Evolutionary conservation across 2,797 vertebrate species (phyloP).

Genomic region (Pempheris klunzingeri): DNA sequence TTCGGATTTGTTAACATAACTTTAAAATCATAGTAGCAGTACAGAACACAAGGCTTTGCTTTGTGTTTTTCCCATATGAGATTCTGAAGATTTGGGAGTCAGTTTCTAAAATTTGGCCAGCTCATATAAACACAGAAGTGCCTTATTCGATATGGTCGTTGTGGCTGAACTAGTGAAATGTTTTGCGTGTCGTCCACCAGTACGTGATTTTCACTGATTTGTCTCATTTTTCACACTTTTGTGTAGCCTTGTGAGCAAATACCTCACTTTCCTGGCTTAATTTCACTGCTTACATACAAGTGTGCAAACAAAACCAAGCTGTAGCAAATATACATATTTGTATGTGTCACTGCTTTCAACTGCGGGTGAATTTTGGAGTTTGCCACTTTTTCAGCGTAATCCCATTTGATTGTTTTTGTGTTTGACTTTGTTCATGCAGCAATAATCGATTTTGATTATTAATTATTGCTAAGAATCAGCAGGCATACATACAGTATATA

Average conservation of each 20-base stretch:
- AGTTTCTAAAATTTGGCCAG: constrained; percentile 21
- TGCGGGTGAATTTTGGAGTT: background rate
- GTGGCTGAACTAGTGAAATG: constrained; percentile 30
- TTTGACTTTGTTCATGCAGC: background rate
- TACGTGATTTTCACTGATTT: constrained; percentile 38
- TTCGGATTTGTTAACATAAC: constrained; percentile 57
- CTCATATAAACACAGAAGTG: constrained; percentile 25
- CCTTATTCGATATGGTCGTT: constrained; percentile 11
- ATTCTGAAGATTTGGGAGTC: constrained; percentile 40
- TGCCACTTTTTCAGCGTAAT: constrained; percentile 10
- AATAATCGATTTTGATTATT: background rate
- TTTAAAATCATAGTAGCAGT: constrained; percentile 45
- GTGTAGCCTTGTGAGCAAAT: constrained; percentile 31
- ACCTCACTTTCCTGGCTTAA: constrained; percentile 26
- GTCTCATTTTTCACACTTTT: constrained; percentile 56
- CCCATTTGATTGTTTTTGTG: constrained; percentile 5
- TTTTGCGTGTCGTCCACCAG: constrained; percentile 28
- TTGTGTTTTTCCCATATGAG: constrained; percentile 28
- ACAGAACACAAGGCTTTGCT: constrained; percentile 19
- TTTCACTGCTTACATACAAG: constrained; percentile 33
- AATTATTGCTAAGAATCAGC: background rate
- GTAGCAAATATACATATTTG: constrained; percentile 23
- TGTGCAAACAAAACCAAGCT: constrained; percentile 45
- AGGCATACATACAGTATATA: too few species aligned
- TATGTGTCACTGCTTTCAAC: constrained; percentile 17